phyloP scores from a whole-genome alignment of 2,113 vertebrate species.

The Lathamus discolor region DNA sequence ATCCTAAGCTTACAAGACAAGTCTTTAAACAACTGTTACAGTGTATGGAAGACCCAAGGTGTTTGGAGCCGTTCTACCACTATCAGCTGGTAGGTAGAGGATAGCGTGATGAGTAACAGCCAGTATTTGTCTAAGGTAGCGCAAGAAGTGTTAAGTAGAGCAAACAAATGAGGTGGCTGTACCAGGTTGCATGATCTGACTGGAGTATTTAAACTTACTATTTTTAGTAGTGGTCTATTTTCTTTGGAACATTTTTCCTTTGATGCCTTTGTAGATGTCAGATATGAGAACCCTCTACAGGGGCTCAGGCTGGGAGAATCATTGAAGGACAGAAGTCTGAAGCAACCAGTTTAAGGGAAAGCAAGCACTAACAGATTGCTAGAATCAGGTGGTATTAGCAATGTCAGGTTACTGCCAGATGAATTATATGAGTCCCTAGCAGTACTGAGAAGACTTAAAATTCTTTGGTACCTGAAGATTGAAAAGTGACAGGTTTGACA shows the following conservation, averaged over 20 bases:
- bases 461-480: background rate
- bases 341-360: background rate
- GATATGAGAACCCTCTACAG: background rate
- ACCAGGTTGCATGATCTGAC: background rate
- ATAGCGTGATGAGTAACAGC: background rate
- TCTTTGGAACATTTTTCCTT: background rate
- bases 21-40: background rate
- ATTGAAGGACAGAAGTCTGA: background rate
- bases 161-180: background rate
- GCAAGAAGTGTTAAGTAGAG: background rate
- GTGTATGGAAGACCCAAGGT: background rate
- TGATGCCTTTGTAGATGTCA: background rate
- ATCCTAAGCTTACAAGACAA: background rate
- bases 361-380: background rate
- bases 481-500: background rate
- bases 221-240: background rate
- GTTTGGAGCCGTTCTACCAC: fast-evolving
- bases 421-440: background rate
- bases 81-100: background rate
- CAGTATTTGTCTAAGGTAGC: background rate
- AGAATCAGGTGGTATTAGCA: background rate
- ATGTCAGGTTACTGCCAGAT: background rate
- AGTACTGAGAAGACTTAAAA: background rate
- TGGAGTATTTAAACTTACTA: background rate
- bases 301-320: fast-evolving